Conservation (phyloP, 2,113 vertebrate species). For the Oncorhynchus nerka region DNA sequence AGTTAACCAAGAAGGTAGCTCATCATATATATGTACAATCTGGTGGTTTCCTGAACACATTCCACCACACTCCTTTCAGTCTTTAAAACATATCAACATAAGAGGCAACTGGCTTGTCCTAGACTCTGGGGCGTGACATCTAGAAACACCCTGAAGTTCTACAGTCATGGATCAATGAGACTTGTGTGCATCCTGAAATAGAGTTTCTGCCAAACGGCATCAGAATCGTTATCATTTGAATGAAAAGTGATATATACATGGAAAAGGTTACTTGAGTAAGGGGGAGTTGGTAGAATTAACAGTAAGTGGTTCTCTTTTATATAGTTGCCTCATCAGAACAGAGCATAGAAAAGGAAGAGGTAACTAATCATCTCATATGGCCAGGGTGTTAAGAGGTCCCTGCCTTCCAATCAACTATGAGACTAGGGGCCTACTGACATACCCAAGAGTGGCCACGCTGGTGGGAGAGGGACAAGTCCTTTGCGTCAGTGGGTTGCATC, state of each 20-base stretch:
- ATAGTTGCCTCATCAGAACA: constrained; percentile 31
- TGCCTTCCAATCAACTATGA: constrained; percentile 23
- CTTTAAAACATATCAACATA: constrained; percentile 2
- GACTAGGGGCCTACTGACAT: constrained; percentile 34
- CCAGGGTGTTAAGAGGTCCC: constrained; percentile 11
- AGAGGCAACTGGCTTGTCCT: background rate
- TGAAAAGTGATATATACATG: constrained; percentile 49
- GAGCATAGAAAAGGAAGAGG: constrained; percentile 65
- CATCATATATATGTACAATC: background rate
- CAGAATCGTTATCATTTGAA: background rate
- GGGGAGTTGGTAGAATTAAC: constrained; percentile 10
- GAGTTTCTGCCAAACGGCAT: background rate
- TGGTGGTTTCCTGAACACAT: background rate
- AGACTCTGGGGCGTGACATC: background rate
- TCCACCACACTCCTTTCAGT: background rate
- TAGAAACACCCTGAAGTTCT: constrained; percentile 8
- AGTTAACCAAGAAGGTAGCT: constrained; percentile 24
- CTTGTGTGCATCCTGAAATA: background rate
- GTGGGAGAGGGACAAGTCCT: background rate
- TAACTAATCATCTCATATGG: constrained; percentile 49
- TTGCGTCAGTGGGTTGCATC: constrained; percentile 54
- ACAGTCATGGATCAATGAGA: background rate
- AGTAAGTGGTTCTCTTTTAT: constrained; percentile 27
- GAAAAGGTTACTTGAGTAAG: background rate
- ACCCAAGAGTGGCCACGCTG: background rate